Base-by-base conservation (phyloP, 2,888 invertebrate species). In the Drosophila paramelanica region DNA sequence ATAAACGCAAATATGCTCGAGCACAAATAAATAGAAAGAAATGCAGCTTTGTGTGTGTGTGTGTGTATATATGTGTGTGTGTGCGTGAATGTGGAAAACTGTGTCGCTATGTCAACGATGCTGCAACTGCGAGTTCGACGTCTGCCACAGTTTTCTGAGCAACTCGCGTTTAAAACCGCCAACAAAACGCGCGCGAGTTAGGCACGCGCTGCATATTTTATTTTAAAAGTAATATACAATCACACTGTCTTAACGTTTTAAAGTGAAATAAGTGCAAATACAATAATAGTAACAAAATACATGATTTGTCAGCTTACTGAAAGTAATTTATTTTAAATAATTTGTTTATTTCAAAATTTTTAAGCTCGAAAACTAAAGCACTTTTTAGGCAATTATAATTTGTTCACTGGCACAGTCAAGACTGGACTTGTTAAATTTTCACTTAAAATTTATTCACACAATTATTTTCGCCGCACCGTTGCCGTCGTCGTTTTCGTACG, bases 71-170 rank as follows among this genome's bases (percentile, higher is more conserved):
- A n/a, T 31, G 69, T 56, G 47, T 47, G 50, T n/a, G 58, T 27
- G 66, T 56, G 47, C 45, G 61, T 60, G 64, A 56, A 52, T 62
- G 67, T 72, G 77, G 79, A 80, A 86, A 85, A 85, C 86, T 85
- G 84, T 85, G 84, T 86, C 84, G 84, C 77, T 83, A 77, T 86
- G 86, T 86, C 84, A 86, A 81, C 72, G 67, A 67, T 71, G 80
- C 78, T 65, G 53, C 75, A 57, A 72, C 75, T 67, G 46, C 43
- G 47, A 47, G 31, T 56, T 64, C 67, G 60, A 42, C 36, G 67
- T 57, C 42, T 57, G 73, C 52, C 57, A 51, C 65, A 67, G 47
- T 79, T 79, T 71, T 57, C 36, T 45, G 45, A 58, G 55, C 53
- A 38, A 31, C 49, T 46, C 68, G 77, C 81, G 62, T 59, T 79